These are phyloP conservation scores for Leucosticte australis DNA, from an alignment of 2,113 vertebrate species.

Conservation along the genomic window DNA sequence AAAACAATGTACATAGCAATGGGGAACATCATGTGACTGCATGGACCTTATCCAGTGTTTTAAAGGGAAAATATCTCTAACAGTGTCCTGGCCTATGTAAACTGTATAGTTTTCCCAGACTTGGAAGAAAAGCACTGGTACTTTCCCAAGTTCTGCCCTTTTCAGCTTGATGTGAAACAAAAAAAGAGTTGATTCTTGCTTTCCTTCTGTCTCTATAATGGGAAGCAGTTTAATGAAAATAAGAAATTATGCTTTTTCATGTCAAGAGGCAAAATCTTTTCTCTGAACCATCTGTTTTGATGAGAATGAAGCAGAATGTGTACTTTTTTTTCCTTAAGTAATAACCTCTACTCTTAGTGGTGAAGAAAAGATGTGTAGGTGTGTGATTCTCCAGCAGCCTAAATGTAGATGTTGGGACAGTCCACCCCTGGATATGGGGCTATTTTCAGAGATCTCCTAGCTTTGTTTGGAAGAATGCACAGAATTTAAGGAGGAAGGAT, in stretches of 20 bases:
- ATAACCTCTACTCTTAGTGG: not conserved
- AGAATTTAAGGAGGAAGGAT: not conserved
- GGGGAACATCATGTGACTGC: not conserved
- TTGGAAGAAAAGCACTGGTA: constrained; percentile 20
- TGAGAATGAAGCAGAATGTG: not conserved
- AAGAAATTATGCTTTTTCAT: not conserved
- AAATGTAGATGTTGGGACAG: not conserved
- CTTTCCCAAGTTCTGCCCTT: constrained; percentile 8
- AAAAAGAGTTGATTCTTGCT: not conserved
- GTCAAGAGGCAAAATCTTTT: not conserved
- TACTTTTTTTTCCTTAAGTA: not conserved
- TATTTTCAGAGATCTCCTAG: not conserved
- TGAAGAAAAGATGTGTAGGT: not conserved
- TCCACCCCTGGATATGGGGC: not conserved
- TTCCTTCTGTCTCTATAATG: not conserved
- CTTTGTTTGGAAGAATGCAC: not conserved
- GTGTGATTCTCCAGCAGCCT: not conserved
- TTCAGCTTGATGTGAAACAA: not conserved
- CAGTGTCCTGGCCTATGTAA: not conserved
- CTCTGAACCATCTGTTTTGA: not conserved
- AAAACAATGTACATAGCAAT: not conserved
- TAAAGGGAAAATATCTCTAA: constrained; percentile 26
- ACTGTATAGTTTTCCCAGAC: constrained; percentile 38
- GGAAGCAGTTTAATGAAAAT: not conserved
- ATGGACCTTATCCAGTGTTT: constrained; percentile 3